Conservation (phyloP, 2,888 invertebrate species). For the Thyatira batis region DNA sequence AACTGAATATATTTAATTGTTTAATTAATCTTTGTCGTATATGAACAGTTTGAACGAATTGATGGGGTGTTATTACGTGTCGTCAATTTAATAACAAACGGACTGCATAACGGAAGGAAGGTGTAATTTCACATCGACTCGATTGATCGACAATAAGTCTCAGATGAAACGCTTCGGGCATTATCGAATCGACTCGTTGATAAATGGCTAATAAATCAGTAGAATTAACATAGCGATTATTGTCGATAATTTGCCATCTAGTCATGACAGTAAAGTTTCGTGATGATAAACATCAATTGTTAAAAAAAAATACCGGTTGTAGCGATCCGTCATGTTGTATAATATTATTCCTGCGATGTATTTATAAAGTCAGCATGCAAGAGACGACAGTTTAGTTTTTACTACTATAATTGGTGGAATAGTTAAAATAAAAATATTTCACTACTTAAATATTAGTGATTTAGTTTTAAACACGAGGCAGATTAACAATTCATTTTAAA, state of each 20-base stretch:
- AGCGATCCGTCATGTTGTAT: not conserved
- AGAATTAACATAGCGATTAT: conserved; percentile 45
- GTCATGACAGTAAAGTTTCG: conserved; percentile 29
- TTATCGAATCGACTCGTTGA: conserved; percentile 50
- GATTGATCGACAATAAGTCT: conserved; percentile 56
- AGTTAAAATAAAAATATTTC: no score
- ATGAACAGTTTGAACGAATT: conserved; percentile 47
- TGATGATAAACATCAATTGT: conserved; percentile 18
- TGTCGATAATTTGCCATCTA: conserved; percentile 25
- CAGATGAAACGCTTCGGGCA: conserved; percentile 49
- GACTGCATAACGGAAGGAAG: conserved; percentile 58
- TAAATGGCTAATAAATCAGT: conserved; percentile 55
- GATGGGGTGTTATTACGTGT: conserved; percentile 64
- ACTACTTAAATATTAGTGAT: no score
- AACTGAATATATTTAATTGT: conserved; percentile 32
- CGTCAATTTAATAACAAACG: conserved; percentile 62
- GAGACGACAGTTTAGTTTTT: no score
- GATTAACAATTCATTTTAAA: no score
- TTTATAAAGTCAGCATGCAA: no score
- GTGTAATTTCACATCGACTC: conserved; percentile 61
- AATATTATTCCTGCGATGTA: not conserved
- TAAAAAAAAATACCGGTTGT: conserved; percentile 10
- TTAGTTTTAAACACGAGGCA: no score
- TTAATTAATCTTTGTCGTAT: conserved; percentile 51
- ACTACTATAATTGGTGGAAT: no score